These are phyloP conservation scores for Empidonax traillii DNA, from an alignment of 2,113 vertebrate genomes.

Conservation along the genomic window DNA sequence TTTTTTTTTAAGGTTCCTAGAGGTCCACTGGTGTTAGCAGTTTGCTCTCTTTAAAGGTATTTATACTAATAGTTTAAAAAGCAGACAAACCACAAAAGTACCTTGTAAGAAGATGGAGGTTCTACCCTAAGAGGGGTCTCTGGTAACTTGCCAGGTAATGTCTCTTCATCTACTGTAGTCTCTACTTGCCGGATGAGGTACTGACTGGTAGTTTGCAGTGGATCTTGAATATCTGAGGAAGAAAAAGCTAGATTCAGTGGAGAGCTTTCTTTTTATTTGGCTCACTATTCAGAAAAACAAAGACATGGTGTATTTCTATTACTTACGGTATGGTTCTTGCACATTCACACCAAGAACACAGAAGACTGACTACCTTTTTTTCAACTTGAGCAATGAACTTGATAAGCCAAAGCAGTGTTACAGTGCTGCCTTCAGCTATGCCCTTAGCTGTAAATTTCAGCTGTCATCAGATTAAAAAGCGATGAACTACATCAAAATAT, in stretches of 20 bases:
- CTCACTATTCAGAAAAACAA: not conserved
- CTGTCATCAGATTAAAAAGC: not conserved
- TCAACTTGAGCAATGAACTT: not conserved
- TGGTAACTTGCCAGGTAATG: constrained; percentile 89
- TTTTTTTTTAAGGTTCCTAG: not conserved
- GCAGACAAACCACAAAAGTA: constrained; percentile 34
- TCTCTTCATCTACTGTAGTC: constrained; percentile 88
- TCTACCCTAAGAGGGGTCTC: constrained; percentile 88
- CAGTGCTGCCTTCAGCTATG: not conserved
- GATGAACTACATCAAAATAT: not conserved
- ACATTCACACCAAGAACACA: not conserved
- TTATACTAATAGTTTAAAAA: not conserved
- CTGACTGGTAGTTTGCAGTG: constrained; percentile 89
- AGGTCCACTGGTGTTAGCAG: not conserved
- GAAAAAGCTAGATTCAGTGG: not conserved
- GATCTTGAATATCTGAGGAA: constrained; percentile 74
- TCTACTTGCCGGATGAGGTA: constrained; percentile 83
- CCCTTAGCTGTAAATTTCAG: not conserved
- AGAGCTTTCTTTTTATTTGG: not conserved
- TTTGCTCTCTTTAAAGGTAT: not conserved
- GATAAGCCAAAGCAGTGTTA: not conserved
- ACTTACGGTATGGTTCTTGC: not conserved
- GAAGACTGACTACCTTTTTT: not conserved
- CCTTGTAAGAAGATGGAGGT: constrained; percentile 87
- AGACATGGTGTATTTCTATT: not conserved